Conservation (phyloP, 2,113 vertebrate genomes). For the Albula glossodonta region DNA sequence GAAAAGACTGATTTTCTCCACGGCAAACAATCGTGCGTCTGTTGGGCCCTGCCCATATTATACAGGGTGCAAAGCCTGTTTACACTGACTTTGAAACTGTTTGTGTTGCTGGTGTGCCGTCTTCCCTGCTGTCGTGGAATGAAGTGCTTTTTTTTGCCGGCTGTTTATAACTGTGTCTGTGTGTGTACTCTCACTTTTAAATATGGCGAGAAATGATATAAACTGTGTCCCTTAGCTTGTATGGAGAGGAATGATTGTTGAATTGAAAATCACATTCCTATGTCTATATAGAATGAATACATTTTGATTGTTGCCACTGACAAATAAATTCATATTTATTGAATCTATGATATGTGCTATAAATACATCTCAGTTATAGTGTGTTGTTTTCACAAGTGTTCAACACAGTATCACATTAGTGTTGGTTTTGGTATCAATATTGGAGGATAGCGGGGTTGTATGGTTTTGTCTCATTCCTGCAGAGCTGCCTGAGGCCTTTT, state of each 20-base stretch:
- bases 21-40: conserved; percentile 48
- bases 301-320: background rate
- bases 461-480: too few species aligned
- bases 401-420: too few species aligned
- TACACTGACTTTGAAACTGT: conserved; percentile 54
- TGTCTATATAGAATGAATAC: background rate
- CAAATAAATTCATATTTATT: too few species aligned
- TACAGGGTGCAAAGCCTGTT: conserved; percentile 48
- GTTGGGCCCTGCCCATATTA: conserved; percentile 46
- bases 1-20: conserved; percentile 31
- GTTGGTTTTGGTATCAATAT: too few species aligned
- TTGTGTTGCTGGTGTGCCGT: conserved; percentile 44
- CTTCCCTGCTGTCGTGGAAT: conserved; percentile 26
- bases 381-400: too few species aligned
- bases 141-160: background rate
- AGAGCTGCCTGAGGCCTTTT: too few species aligned
- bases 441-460: too few species aligned
- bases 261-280: background rate
- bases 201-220: background rate
- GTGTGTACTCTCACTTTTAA: background rate
- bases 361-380: too few species aligned
- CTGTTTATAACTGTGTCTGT: background rate
- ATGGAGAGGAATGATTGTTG: background rate
- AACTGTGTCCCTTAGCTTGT: background rate
- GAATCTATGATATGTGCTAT: too few species aligned